Evolutionary conservation across 2,797 vertebrate species (phyloP).

Genomic region (Poeciliopsis presidionis): DNA sequence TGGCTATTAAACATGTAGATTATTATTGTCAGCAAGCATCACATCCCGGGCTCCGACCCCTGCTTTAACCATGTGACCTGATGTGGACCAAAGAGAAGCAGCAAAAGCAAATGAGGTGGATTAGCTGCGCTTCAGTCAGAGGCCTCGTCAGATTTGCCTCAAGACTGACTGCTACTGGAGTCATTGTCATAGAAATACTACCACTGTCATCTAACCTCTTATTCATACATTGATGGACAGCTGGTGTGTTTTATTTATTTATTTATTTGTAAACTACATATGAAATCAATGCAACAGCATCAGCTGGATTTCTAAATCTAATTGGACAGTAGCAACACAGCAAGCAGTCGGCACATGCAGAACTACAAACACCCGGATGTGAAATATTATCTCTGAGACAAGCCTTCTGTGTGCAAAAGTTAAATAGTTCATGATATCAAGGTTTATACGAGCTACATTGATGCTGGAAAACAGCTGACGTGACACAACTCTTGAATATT

Average conservation of each 20-base stretch:
- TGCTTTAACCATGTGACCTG: background rate
- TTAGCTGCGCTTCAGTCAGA: background rate
- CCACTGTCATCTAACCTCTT: background rate
- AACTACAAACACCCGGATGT: background rate
- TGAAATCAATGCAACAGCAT: background rate
- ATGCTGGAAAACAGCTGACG: background rate
- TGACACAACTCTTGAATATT: background rate
- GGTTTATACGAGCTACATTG: background rate
- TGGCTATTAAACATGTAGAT: background rate
- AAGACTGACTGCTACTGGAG: background rate
- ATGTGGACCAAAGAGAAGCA: background rate
- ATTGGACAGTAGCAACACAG: background rate
- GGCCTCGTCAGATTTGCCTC: background rate
- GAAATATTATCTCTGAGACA: background rate
- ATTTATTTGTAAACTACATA: background rate
- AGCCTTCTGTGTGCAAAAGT: background rate
- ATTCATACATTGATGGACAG: background rate
- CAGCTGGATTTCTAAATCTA: background rate
- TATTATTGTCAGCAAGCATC: background rate
- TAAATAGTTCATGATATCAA: background rate
- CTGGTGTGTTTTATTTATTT: background rate
- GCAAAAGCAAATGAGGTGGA: background rate
- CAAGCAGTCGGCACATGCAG: background rate
- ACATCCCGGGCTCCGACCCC: background rate
- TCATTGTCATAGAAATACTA: background rate